Conservation (phyloP, 2,113 vertebrate genomes). For the Catharus fuscescens region DNA sequence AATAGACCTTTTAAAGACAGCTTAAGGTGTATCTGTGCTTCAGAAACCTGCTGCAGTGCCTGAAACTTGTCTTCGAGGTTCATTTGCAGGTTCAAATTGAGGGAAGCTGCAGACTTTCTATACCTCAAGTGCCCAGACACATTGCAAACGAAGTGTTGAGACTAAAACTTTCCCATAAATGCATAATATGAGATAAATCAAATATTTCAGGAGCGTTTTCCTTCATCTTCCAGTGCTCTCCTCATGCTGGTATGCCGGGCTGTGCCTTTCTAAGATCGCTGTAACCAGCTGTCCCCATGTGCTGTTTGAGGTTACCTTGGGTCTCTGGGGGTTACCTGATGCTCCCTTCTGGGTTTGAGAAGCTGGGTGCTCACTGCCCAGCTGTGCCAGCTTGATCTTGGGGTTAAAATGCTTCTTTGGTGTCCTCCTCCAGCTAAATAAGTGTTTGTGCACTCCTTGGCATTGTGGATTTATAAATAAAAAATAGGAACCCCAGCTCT, state of each 20-base stretch:
- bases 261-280: not conserved
- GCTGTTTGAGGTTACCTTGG: not conserved
- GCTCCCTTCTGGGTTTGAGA: not conserved
- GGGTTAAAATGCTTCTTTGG: not conserved
- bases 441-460: not conserved
- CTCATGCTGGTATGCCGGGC: not conserved
- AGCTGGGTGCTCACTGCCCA: not conserved
- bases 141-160: not conserved
- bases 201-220: not conserved
- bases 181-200: fast-evolving
- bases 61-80: not conserved
- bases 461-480: not conserved
- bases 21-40: not conserved
- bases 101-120: not conserved
- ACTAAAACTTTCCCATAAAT: not conserved
- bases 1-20: not conserved
- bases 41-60: not conserved
- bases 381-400: not conserved
- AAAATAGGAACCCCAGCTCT: not conserved
- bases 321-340: not conserved
- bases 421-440: not conserved
- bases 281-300: fast-evolving
- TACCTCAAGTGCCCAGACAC: not conserved
- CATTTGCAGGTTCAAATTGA: not conserved
- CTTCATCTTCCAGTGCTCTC: not conserved